Evolutionary conservation across 2,888 invertebrate genomes (phyloP).

Genomic region (Orthonevra nobilis): DNA sequence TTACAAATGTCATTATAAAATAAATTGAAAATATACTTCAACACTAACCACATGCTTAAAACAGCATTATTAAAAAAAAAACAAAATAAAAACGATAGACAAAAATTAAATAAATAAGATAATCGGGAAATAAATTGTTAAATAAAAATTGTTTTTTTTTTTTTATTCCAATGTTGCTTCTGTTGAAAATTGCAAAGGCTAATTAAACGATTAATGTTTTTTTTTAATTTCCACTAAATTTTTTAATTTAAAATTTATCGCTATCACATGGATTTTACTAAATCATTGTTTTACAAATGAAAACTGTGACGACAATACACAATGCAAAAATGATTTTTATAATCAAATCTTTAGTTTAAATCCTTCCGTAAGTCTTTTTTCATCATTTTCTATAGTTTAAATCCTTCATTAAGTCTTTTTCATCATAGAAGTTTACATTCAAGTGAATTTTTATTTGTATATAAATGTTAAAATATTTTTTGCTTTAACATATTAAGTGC

Average conservation of each 20-base stretch:
- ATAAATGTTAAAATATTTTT: no score
- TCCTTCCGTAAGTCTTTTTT: slow-evolving; percentile 59
- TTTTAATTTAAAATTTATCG: slow-evolving; percentile 3
- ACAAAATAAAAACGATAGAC: slow-evolving; percentile 33
- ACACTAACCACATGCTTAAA: slow-evolving; percentile 65
- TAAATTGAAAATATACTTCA: slow-evolving; percentile 17
- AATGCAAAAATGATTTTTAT: slow-evolving; percentile 32
- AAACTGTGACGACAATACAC: slow-evolving; percentile 16
- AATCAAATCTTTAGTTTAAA: slow-evolving; percentile 24
- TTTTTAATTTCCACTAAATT: slow-evolving; percentile 12
- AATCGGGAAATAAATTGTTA: slow-evolving; percentile 21
- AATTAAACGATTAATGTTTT: no score
- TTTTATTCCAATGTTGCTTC: no score
- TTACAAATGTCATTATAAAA: slow-evolving; percentile 11
- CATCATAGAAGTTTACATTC: slow-evolving; percentile 40
- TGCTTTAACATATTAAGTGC: slow-evolving; percentile 32
- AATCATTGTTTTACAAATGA: slow-evolving; percentile 24
- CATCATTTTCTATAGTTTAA: slow-evolving; percentile 25
- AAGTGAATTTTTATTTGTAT: slow-evolving; percentile 22
- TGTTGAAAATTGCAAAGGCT: no score
- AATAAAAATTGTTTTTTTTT: neutral
- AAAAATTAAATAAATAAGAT: slow-evolving; percentile 21
- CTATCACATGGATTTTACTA: slow-evolving; percentile 56
- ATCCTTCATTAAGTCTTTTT: slow-evolving; percentile 58
- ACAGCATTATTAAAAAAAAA: slow-evolving; percentile 55